Percentiles rank a stretch among this genome's conserved stretches.
phyloP scores from a whole-genome alignment of 2,888 invertebrate genomes.

The Caenorhabditis drosophilae region DNA sequence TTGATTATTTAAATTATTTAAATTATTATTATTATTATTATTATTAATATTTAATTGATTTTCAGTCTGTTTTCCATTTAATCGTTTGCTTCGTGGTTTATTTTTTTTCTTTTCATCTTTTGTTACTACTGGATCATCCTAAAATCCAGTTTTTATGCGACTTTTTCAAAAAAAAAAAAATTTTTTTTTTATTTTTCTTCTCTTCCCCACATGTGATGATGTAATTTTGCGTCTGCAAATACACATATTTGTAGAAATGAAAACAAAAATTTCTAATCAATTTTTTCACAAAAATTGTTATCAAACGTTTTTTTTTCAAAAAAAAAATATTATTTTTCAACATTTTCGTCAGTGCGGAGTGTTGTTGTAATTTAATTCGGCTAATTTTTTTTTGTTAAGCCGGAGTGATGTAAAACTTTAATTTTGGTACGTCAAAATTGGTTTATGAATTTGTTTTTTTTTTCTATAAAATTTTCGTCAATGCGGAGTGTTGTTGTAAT shows the following conservation, averaged over 20 bases:
- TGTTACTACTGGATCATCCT: slow-evolving; percentile 5
- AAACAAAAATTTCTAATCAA: not conserved
- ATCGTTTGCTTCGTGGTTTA: not conserved
- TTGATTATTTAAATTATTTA: not conserved
- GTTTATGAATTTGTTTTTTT: too few species aligned
- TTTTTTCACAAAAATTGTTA: too few species aligned
- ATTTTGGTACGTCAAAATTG: too few species aligned
- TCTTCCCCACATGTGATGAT: too few species aligned
- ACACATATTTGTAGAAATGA: not conserved
- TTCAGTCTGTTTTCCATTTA: not conserved
- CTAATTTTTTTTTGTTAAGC: too few species aligned
- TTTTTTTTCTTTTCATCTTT: not conserved
- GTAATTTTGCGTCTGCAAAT: slow-evolving; percentile 3
- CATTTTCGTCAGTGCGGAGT: too few species aligned
- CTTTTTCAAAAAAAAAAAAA: not conserved
- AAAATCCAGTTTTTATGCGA: not conserved
- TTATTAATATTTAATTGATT: not conserved
- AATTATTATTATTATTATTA: slow-evolving; percentile 1
- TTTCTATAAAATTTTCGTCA: too few species aligned
- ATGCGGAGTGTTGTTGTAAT: too few species aligned
- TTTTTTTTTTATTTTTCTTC: not conserved
- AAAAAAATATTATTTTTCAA: too few species aligned
- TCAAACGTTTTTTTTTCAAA: too few species aligned
- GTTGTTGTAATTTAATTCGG: too few species aligned
- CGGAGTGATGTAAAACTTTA: too few species aligned